Percentiles rank a stretch among this genome's conserved stretches.
These are phyloP conservation scores for Dufourea novaeangliae DNA, from an alignment of 1,140 invertebrate species.

Conservation along the genomic window DNA sequence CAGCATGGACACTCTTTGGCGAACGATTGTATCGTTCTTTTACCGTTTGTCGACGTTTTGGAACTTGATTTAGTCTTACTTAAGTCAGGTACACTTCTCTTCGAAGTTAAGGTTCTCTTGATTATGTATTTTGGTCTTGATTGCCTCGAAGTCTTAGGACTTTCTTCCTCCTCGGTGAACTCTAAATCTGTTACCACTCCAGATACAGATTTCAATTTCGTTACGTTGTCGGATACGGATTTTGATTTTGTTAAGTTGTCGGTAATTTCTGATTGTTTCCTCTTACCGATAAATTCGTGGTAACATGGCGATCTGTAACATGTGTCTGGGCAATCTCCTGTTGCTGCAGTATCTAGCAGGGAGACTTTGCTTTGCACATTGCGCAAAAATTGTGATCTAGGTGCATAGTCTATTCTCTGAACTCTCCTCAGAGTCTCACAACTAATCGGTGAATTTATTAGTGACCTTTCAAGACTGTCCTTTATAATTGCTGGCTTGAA, in stretches of 20 bases:
- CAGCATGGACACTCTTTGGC: constrained; percentile 9
- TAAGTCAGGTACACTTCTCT: constrained; percentile 22
- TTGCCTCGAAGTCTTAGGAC: constrained; percentile 4
- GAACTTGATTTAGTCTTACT: constrained; percentile 29
- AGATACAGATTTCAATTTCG: not conserved
- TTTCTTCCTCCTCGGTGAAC: not conserved
- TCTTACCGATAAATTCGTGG: constrained; percentile 1
- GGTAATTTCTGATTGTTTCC: not conserved
- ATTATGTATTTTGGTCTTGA: constrained; percentile 17
- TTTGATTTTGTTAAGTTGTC: not conserved
- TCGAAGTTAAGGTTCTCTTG: constrained; percentile 44
- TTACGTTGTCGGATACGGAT: not conserved
- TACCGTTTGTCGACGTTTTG: constrained; percentile 22
- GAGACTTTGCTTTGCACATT: constrained; percentile 64
- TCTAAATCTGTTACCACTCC: not conserved
- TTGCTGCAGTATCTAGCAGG: constrained; percentile 5
- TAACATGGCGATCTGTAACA: constrained; percentile 37
- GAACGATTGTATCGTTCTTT: constrained; percentile 2
- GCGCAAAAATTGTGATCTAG: constrained; percentile 73
- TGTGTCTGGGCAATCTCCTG: not conserved
- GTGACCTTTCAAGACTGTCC: constrained; percentile 1
- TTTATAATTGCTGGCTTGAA: constrained; percentile 18
- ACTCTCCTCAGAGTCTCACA: constrained; percentile 68
- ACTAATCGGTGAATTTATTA: constrained; percentile 52
- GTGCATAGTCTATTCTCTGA: constrained; percentile 70